Percentiles rank a stretch among this genome's conserved stretches.
Evolutionary conservation across 2,113 vertebrate genomes (phyloP).

Genomic region (Helogale parvula): DNA sequence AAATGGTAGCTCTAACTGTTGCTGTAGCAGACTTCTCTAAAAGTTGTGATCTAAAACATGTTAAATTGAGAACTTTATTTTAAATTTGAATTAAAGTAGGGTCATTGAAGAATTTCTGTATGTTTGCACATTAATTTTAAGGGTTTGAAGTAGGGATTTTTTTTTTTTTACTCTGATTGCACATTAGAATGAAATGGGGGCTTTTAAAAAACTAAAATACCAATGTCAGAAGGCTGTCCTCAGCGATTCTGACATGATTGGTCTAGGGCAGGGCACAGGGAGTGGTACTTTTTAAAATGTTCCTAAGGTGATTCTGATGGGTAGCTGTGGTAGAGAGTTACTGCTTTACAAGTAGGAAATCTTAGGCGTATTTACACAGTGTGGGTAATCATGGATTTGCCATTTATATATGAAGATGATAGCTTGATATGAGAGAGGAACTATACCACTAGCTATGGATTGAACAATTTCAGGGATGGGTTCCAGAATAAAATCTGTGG

Average conservation of each 20-base stretch:
- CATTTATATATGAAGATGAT: not conserved
- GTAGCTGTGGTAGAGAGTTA: not conserved
- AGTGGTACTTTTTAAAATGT: not conserved
- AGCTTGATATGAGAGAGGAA: not conserved
- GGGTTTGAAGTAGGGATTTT: not conserved
- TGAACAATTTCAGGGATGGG: not conserved
- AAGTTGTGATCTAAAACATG: not conserved
- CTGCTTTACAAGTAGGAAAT: not conserved
- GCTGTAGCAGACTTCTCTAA: not conserved
- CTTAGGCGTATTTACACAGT: not conserved
- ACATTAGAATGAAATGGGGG: not conserved
- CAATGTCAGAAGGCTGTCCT: not conserved
- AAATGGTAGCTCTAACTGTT: not conserved
- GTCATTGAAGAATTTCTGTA: not conserved
- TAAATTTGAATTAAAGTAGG: constrained; percentile 6
- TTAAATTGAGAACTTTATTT: constrained; percentile 22
- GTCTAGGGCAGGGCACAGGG: not conserved
- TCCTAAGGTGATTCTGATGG: not conserved
- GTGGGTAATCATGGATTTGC: constrained; percentile 13
- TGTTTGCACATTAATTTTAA: not conserved
- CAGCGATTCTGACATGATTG: not conserved
- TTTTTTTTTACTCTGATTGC: not conserved
- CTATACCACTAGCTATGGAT: not conserved
- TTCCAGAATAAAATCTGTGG: not conserved
- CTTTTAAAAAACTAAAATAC: not conserved